Evolutionary conservation across 2,888 invertebrate genomes (phyloP).

Genomic region (Tipula helvola): DNA sequence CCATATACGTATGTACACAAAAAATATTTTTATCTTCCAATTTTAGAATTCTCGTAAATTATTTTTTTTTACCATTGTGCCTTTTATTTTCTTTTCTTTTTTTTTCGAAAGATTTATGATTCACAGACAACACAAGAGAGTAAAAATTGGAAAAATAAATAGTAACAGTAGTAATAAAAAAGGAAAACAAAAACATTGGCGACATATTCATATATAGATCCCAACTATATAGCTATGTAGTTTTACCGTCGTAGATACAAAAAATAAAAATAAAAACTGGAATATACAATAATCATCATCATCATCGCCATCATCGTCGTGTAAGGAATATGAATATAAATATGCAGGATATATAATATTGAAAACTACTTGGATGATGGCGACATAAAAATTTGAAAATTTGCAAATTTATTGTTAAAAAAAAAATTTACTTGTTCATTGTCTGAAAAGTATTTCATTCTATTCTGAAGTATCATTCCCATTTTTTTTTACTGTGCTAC

Average conservation of each 20-base stretch:
- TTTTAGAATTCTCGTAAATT: slow-evolving; percentile 4
- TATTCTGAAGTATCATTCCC: not conserved
- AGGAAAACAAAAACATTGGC: not conserved
- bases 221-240: not conserved
- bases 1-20: not conserved
- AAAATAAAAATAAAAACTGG: not conserved
- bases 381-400: not conserved
- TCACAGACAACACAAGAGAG: not conserved
- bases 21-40: not conserved
- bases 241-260: not conserved
- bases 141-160: not conserved
- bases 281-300: not conserved
- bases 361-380: not conserved
- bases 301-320: not conserved
- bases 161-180: not conserved
- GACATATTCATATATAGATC: not conserved
- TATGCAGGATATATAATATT: not conserved
- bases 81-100: not conserved
- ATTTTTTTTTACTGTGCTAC: not conserved
- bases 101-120: not conserved
- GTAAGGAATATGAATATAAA: not conserved
- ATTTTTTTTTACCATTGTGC: not conserved
- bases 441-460: not conserved
- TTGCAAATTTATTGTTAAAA: not conserved
- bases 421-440: not conserved